Base-by-base conservation (phyloP, 92 coral and sea anemone genomes). In the Phenganax stokvisi region DNA sequence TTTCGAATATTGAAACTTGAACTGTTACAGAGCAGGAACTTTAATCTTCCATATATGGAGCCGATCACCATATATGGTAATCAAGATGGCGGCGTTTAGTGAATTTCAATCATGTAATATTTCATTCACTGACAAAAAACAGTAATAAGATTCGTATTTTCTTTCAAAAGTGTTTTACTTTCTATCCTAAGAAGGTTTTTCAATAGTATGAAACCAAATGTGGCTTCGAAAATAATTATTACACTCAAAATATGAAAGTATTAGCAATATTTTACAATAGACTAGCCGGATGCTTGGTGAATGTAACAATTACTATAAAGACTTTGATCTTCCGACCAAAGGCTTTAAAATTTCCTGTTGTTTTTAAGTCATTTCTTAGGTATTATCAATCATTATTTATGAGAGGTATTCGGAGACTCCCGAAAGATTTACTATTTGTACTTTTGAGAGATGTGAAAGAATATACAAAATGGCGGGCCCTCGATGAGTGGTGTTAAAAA, bases 101-200 rank as follows among this genome's bases (percentile, higher is more conserved):
- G 12, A 17, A 10, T 28, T 1, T 64, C 73, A 85, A 83, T 77
- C 84, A 82, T 20, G 25, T 80, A 66, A 53, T 51, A 80, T 74
- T 74, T 17, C 0, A 52, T 28, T 72, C 16, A 52, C 47, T 52
- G 6, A 69, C 1, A 17, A 63, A 72, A 63, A 44, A 12, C 53
- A 74, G 72, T 71, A 8, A 55, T 44, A 56, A 82, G 55, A 83
- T 81, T 54, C 81, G 79, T 15, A 75, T 82, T 76, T 68, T 20
- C 8, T 30, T n/a, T 53, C 52, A 28, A 68, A 37, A 37, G 12
- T 12, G 11, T 0, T 9, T 28, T 16, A 12, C 15, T 68, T 13
- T 30, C 29, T 53, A 13, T 30, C 11, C 12, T 68, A 37, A 6
- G 47, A 5, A 0, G 2, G 10, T 30, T 9, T 10, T 30, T 51